These are phyloP conservation scores for Verasper variegatus DNA, from an alignment of 2,113 vertebrate species.

Conservation along the genomic window DNA sequence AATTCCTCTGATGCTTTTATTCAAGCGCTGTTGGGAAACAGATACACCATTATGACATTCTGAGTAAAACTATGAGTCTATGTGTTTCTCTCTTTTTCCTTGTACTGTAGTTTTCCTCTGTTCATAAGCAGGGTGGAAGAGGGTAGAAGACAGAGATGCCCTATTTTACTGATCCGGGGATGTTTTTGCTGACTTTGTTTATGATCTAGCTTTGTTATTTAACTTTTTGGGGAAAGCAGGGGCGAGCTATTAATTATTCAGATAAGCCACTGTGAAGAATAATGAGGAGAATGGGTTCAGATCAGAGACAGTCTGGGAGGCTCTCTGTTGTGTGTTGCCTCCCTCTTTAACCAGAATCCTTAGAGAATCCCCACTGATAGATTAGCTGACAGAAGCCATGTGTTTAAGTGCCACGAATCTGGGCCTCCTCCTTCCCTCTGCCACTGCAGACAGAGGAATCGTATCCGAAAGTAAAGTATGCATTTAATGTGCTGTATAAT, in stretches of 20 bases:
- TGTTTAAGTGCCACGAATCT: constrained; percentile 39
- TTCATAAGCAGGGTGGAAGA: constrained; percentile 11
- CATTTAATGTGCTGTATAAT: constrained; percentile 19
- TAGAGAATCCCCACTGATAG: constrained; percentile 43
- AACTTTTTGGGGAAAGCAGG: constrained; percentile 13
- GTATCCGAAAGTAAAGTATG: not conserved
- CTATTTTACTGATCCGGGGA: constrained; percentile 18
- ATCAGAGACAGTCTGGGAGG: constrained; percentile 35
- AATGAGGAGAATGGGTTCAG: constrained; percentile 31
- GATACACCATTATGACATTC: not conserved
- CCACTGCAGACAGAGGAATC: not conserved
- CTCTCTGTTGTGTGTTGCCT: not conserved
- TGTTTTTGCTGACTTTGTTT: constrained; percentile 37
- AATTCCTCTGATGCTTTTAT: constrained; percentile 16
- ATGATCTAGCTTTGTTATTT: constrained; percentile 25
- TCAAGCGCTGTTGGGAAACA: constrained; percentile 16
- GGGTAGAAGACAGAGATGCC: constrained; percentile 8
- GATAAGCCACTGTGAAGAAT: constrained; percentile 37
- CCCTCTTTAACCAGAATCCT: constrained; percentile 23
- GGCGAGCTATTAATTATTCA: constrained; percentile 50
- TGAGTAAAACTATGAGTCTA: not conserved
- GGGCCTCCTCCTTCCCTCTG: constrained; percentile 17
- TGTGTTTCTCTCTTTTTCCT: not conserved
- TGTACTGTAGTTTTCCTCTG: not conserved
- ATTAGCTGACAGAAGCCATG: constrained; percentile 51